Evolutionary conservation across 2,113 vertebrate genomes (phyloP), one percentile per base, ranked within the genome.

Genomic region (Himantopus leucocephalus): DNA sequence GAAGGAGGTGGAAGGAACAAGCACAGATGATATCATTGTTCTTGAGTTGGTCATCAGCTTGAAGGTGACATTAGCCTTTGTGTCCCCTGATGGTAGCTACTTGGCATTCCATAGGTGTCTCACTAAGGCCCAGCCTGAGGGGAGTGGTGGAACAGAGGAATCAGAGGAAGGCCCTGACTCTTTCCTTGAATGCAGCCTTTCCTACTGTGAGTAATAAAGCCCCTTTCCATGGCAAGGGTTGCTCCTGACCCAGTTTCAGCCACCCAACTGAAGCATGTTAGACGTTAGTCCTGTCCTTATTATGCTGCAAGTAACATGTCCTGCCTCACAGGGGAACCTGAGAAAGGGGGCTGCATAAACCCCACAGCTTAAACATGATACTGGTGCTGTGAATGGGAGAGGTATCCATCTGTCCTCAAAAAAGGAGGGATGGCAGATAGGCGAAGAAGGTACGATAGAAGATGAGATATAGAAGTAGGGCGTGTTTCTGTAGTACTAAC

Each of bases 401-500:
- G 5, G 8, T 59, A 39, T 64, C 39, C 14, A 5, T 26, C 66
- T 71, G 34, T 71, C 30, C 47, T 71, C 47, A 39, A 56, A 70
- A 58, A 43, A 64, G 20, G 35, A 70, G 19, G 6, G 21, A 19
- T 29, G 32, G 16, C 86, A 55, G 15, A 39, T 27, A 45, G 5
- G 32, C 2, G 6, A 48, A 60, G 74, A 85, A 74, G 60, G 19
- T 55, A 75, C 58, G 50, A 53, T 63, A 30, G 29, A 52, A 85
- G 41, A 39, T 17, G 32, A 73, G 43, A 23, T 84, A 9, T 8
- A 50, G 47, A 85, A 48, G 19, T 14, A 55, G 19, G 12, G 3
- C 0, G 0, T 66, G 16, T 89, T 93, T 67, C 59, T 85, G 29
- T 50, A 34, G 21, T 50, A 17, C 19, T 8, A 27, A 0, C 5